These are phyloP conservation scores for Nematostella vectensis DNA, from an alignment of 92 coral and sea anemone species.

Conservation along the genomic window DNA sequence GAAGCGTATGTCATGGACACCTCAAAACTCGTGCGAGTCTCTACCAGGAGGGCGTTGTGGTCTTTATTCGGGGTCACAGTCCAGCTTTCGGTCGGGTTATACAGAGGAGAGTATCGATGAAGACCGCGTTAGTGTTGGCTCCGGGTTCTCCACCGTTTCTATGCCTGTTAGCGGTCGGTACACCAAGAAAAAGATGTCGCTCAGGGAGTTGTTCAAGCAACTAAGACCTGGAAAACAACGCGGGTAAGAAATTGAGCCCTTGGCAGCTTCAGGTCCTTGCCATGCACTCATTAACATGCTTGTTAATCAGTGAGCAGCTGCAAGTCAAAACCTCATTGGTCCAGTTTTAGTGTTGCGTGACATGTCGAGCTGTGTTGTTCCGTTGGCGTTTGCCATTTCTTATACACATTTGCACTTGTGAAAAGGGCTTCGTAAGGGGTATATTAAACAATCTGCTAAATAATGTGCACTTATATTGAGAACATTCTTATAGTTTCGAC, in stretches of 20 bases:
- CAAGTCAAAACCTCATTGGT: too few relatives aligned
- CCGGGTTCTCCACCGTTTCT: conserved; percentile 22
- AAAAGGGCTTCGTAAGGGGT: too few relatives aligned
- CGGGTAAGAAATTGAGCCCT: conserved; percentile 8
- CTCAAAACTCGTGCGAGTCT: conserved; percentile 6
- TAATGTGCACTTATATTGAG: too few relatives aligned
- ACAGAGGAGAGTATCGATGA: conserved; percentile 8
- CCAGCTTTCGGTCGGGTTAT: conserved; percentile 4
- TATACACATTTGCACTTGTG: too few relatives aligned
- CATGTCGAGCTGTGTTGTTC: too few relatives aligned
- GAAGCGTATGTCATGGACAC: conserved; percentile 25
- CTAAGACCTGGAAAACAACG: conserved; percentile 12
- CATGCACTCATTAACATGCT: too few relatives aligned
- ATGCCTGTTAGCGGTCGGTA: conserved; percentile 23
- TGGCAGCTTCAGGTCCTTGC: too few relatives aligned
- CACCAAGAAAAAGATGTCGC: conserved; percentile 14
- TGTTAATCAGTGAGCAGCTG: too few relatives aligned
- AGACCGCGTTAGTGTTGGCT: conserved; percentile 16
- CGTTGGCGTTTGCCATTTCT: too few relatives aligned
- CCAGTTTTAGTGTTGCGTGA: too few relatives aligned
- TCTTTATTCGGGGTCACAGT: not conserved
- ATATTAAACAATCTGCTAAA: too few relatives aligned
- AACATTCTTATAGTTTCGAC: too few relatives aligned
- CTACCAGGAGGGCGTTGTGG: conserved; percentile 1
- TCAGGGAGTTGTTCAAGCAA: conserved; percentile 13